Evolutionary conservation across 2,797 vertebrate species (phyloP).

Genomic region (Bradypus variegatus): DNA sequence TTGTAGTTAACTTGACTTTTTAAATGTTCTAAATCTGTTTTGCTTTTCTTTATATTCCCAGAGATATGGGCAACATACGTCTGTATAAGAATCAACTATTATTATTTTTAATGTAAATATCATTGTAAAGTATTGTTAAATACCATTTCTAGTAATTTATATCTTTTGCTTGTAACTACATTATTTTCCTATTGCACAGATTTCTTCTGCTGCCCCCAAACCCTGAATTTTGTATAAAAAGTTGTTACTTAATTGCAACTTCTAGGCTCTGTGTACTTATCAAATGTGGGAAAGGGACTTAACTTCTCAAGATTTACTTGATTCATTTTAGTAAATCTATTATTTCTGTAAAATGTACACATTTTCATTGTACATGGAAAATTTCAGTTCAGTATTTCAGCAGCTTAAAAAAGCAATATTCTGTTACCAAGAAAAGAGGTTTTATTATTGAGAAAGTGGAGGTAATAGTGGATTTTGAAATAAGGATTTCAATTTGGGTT

Average conservation of each 20-base stretch:
- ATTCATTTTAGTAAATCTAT: conserved; percentile 34
- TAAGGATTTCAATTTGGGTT: conserved; percentile 41
- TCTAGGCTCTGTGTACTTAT: not conserved
- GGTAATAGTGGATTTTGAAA: conserved; percentile 44
- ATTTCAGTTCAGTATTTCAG: not conserved
- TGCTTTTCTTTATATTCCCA: conserved; percentile 11
- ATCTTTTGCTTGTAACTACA: not conserved
- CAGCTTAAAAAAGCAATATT: conserved; percentile 27
- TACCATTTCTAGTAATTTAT: not conserved
- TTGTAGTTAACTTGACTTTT: conserved; percentile 34
- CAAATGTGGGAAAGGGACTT: not conserved
- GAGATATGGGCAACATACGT: not conserved
- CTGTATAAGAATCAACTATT: conserved; percentile 6
- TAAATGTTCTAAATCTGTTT: conserved; percentile 1
- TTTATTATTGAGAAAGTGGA: conserved; percentile 35
- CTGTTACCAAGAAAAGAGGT: conserved; percentile 35
- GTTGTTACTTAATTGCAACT: conserved; percentile 19
- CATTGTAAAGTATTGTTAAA: conserved; percentile 1
- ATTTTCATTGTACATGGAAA: conserved; percentile 13
- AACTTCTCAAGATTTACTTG: conserved; percentile 22
- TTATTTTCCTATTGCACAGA: conserved; percentile 5
- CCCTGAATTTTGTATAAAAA: conserved; percentile 6
- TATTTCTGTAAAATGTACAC: not conserved
- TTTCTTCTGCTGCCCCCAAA: not conserved
- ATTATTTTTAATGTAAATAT: conserved; percentile 8